Evolutionary conservation across 1,140 invertebrate species (phyloP).

Genomic region (Paralvinella palmiformis): DNA sequence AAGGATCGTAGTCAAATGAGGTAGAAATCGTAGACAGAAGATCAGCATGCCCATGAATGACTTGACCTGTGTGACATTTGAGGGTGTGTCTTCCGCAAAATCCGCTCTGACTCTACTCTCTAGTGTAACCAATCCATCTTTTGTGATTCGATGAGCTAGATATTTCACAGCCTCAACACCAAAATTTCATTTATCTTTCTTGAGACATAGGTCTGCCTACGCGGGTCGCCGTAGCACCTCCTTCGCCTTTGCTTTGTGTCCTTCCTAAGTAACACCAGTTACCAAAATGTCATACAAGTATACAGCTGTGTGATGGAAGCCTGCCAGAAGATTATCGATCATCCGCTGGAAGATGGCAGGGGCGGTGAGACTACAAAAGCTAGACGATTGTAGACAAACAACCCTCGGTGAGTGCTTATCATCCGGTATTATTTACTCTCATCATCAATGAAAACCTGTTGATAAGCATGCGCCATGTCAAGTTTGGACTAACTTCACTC

Average conservation of each 20-base stretch:
- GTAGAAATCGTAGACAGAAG: conserved; percentile 3
- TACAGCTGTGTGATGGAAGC: conserved; percentile 30
- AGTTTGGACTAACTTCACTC: no score
- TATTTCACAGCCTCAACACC: neutral
- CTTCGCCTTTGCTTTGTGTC: conserved; percentile 12
- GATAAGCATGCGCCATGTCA: no score
- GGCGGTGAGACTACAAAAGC: conserved; percentile 52
- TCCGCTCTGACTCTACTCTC: conserved; percentile 3
- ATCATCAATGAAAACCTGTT: neutral
- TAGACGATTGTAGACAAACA: conserved; percentile 51
- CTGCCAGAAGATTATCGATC: conserved; percentile 45
- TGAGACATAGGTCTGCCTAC: conserved; percentile 1
- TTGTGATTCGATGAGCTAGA: neutral
- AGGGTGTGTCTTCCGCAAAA: neutral
- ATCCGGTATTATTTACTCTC: conserved; percentile 18
- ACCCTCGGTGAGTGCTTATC: conserved; percentile 48
- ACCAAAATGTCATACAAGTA: conserved; percentile 23
- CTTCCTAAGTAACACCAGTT: conserved; percentile 19
- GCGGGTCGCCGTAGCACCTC: neutral
- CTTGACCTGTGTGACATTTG: neutral
- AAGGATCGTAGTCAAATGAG: neutral
- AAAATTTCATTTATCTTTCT: conserved; percentile 7
- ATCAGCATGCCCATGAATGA: conserved; percentile 9
- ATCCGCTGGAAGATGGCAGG: conserved; percentile 53
- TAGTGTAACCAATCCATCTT: neutral